Conservation (phyloP, 2,113 vertebrate genomes). For the Camelus bactrianus region DNA sequence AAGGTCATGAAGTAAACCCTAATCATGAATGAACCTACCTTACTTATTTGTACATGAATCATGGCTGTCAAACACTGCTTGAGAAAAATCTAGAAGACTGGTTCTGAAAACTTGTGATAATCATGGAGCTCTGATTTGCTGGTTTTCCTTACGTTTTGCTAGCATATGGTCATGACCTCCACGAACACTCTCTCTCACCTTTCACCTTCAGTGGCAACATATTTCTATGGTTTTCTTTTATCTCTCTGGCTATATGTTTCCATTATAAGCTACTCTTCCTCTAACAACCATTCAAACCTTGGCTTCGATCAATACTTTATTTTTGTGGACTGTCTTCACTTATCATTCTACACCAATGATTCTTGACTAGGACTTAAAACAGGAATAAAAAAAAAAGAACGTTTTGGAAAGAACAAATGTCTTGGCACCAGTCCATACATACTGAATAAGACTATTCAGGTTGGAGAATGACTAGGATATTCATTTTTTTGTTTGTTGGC, state of each 20-base stretch:
- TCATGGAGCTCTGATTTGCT: neutral
- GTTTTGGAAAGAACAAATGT: neutral
- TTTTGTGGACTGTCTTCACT: neutral
- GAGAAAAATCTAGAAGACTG: neutral
- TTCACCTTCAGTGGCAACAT: neutral
- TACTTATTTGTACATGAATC: neutral
- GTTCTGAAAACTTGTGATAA: neutral
- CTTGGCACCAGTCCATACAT: neutral
- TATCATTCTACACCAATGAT: neutral
- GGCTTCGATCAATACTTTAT: neutral
- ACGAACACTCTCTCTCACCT: neutral
- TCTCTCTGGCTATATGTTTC: neutral
- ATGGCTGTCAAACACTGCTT: neutral
- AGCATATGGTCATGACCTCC: neutral
- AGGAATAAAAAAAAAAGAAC: neutral
- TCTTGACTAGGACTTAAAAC: neutral
- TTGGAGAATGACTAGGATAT: neutral
- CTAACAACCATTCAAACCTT: neutral
- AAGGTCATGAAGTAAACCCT: neutral
- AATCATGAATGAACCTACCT: neutral
- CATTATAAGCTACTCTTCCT: neutral
- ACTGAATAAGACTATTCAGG: neutral
- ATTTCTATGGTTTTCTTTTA: slow-evolving; percentile 8
- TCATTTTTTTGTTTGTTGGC: neutral
- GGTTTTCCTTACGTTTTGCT: neutral